Percentiles rank a stretch among this genome's conserved stretches.
Evolutionary conservation across 2,888 invertebrate species (phyloP).

Genomic region (Tipula helvola): DNA sequence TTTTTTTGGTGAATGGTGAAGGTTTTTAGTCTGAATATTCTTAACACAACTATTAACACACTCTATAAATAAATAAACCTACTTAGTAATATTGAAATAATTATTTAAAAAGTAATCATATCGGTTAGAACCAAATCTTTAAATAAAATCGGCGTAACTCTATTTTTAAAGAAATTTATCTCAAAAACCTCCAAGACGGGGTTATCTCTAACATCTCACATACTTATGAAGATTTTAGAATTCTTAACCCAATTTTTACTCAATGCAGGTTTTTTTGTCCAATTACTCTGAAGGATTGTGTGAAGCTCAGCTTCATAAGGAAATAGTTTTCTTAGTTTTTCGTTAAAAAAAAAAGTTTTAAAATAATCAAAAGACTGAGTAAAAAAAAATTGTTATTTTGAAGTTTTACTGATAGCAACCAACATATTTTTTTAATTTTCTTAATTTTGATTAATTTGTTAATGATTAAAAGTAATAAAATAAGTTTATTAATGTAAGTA

Average conservation of each 20-base stretch:
- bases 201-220: neutral
- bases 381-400: neutral
- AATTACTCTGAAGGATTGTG: neutral
- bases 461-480: neutral
- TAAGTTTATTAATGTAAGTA: neutral
- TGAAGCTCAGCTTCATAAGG: neutral
- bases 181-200: neutral
- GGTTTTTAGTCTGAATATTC: neutral
- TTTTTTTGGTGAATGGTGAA: neutral
- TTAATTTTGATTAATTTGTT: neutral
- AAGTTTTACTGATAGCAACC: neutral
- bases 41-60: neutral
- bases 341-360: neutral
- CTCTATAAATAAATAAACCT: neutral
- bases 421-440: neutral
- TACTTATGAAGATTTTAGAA: neutral
- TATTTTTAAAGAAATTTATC: neutral
- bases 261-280: neutral
- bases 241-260: neutral
- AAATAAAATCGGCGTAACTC: neutral
- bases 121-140: neutral
- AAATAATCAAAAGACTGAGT: neutral
- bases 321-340: neutral
- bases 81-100: neutral
- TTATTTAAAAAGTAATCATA: neutral